phyloP scores from a whole-genome alignment of 2,888 invertebrate species.

The Eurytoma californica region DNA sequence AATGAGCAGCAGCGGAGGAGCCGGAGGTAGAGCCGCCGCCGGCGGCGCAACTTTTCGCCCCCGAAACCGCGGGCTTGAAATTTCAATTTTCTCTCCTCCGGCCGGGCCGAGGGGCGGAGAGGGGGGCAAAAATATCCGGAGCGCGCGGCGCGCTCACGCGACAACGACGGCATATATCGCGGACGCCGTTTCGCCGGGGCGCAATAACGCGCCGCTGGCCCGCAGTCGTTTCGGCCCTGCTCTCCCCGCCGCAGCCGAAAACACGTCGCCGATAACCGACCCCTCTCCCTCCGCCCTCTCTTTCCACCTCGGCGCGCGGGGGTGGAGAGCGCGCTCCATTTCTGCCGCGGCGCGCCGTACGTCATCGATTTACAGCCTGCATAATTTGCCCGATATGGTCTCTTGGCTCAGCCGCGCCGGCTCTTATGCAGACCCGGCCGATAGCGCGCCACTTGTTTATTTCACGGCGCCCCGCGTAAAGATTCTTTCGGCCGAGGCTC shows the following conservation, averaged over 20 bases:
- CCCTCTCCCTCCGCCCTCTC: too few relatives aligned
- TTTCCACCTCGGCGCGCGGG: background rate
- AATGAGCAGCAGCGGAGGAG: slow-evolving; percentile 28
- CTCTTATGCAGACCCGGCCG: background rate
- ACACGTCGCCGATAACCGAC: slow-evolving; percentile 42
- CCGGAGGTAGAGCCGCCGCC: background rate
- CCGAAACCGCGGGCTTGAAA: slow-evolving; percentile 8
- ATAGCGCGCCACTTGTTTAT: slow-evolving; percentile 46
- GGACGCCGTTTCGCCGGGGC: background rate
- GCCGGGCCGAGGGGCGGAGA: background rate
- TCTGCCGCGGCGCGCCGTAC: slow-evolving; percentile 12
- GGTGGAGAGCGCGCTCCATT: slow-evolving; percentile 19
- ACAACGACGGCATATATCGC: background rate
- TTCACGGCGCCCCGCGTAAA: slow-evolving; percentile 30
- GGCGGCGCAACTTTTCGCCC: slow-evolving; percentile 5
- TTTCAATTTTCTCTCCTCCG: slow-evolving; percentile 36
- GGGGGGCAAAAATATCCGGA: slow-evolving; percentile 8
- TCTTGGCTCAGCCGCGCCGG: slow-evolving; percentile 39
- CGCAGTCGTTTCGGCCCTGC: background rate
- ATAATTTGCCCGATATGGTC: slow-evolving; percentile 55
- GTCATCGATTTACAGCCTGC: slow-evolving; percentile 54
- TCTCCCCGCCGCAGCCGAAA: slow-evolving; percentile 1
- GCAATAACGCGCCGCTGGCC: slow-evolving; percentile 28
- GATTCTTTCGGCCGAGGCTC: slow-evolving; percentile 22
- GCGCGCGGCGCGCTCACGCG: background rate